Percentiles rank a stretch among this genome's conserved stretches.
Evolutionary conservation across 1,140 invertebrate species (phyloP).

Genomic region (Drosophila yakuba): DNA sequence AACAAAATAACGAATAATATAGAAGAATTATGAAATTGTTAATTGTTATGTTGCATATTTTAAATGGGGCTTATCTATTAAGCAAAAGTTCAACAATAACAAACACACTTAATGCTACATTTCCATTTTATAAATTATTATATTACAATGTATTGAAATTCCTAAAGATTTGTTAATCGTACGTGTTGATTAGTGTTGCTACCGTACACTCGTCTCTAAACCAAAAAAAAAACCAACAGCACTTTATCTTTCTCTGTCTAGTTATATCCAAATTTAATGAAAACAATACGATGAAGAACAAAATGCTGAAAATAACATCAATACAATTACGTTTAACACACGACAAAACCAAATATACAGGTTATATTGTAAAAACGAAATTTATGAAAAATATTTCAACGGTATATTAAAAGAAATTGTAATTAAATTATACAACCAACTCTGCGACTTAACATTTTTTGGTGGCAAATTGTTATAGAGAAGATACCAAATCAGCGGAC

Average conservation of each 20-base stretch:
- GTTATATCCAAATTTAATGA: constrained; percentile 37
- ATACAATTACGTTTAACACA: constrained; percentile 26
- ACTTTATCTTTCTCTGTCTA: constrained; percentile 54
- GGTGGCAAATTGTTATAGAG: constrained; percentile 16
- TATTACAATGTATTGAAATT: constrained; percentile 69
- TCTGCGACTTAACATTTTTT: neutral
- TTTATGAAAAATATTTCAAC: constrained; percentile 50
- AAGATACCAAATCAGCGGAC: constrained; percentile 25
- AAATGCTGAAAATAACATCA: constrained; percentile 45
- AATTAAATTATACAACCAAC: constrained; percentile 14
- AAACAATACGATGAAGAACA: constrained; percentile 23
- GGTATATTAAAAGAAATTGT: constrained; percentile 50
- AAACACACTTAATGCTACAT: constrained; percentile 34
- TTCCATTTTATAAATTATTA: constrained; percentile 65
- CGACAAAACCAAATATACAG: constrained; percentile 42
- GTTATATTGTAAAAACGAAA: constrained; percentile 62
- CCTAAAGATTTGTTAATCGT: constrained; percentile 70
- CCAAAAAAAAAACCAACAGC: constrained; percentile 22
- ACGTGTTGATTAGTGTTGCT: constrained; percentile 69
- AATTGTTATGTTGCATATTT: constrained; percentile 78
- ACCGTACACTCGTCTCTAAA: constrained; percentile 43
- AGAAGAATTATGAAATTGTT: constrained; percentile 51
- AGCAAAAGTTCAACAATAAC: constrained; percentile 24
- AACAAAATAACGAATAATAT: constrained; percentile 29
- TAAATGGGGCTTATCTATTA: constrained; percentile 38